Evolutionary conservation across 1,140 invertebrate genomes (phyloP), one percentile per base, ranked within the genome.

Genomic region (Microplitis demolitor): DNA sequence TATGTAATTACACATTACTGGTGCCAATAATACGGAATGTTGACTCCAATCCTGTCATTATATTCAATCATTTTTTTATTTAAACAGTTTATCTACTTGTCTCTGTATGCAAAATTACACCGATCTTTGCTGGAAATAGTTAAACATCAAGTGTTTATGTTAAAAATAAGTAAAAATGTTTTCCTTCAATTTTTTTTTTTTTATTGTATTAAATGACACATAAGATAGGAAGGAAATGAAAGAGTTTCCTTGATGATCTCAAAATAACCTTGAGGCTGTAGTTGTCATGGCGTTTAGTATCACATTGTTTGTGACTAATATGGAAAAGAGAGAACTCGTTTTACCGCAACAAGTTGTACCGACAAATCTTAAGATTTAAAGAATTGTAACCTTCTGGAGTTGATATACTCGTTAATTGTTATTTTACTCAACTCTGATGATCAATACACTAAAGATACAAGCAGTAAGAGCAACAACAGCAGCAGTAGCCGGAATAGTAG

Each of bases 261-360:
- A 39, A 70, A 45, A 45, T 16, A 62, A 56, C 73, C 73, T 67
- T 58, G 60, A 69, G 37, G 68, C 56, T 58, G 73, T 45, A 4
- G 39, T 45, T 45, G 74, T 71, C 72, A 70, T 72, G 63, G 66
- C 69, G 71, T 69, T 71, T 74, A 78, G 72, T 76, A 69, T 71
- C 73, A 77, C 74, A 81, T 81, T 81, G 79, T 81, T 79, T 78
- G 74, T 74, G 71, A 68, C 76, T 74, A 70, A 77, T 77, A 74
- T 75, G 76, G 74, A 16, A 81, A 79, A 76, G 76, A 77, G 76
- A 75, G 78, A 79, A 79, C 78, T 78, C 77, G 79, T 81, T 79
- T 72, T 73, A 64, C 73, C 67, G 61, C 64, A 76, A 71, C 56
- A 73, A 62, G 56, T 69, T 69, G 56, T 63, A 74, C 66, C 62